Conservation (phyloP, 2,888 invertebrate species). For the Lysandra coridon region DNA sequence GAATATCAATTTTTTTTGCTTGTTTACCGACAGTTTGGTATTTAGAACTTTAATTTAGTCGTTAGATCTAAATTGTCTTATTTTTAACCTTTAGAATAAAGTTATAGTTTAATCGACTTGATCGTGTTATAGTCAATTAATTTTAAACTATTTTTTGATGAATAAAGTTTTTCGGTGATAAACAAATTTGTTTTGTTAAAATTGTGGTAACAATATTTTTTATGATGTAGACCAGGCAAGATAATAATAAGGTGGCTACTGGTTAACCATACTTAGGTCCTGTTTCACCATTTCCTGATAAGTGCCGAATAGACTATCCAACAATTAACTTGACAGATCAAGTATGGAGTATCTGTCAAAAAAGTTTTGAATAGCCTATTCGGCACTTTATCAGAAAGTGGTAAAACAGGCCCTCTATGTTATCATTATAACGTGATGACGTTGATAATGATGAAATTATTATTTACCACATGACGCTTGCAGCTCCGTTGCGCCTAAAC, state of each 20-base stretch:
- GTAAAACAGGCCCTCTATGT: too few species aligned
- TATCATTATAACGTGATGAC: too few species aligned
- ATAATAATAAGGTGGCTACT: background rate
- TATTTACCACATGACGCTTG: too few species aligned
- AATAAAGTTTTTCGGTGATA: background rate
- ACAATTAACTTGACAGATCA: too few species aligned
- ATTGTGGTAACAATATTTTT: background rate
- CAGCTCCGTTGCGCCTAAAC: too few species aligned
- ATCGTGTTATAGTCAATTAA: background rate
- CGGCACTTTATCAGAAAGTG: too few species aligned
- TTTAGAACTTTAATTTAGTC: background rate
- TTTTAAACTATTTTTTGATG: background rate
- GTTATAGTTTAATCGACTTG: background rate
- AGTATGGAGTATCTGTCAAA: too few species aligned
- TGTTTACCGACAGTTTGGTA: background rate
- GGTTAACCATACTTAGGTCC: background rate
- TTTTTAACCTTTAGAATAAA: slow-evolving; percentile 1
- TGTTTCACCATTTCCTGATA: too few species aligned
- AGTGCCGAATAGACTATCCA: too few species aligned
- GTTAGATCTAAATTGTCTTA: background rate
- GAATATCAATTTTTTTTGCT: background rate
- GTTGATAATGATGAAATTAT: too few species aligned
- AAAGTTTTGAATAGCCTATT: too few species aligned
- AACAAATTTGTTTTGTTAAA: background rate
- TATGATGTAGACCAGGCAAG: background rate